A percentile compares a stretch with the other conserved stretches of the same genome.
These are phyloP conservation scores for Papilio elwesi DNA, from an alignment of 2,888 invertebrate species.

Conservation along the genomic window DNA sequence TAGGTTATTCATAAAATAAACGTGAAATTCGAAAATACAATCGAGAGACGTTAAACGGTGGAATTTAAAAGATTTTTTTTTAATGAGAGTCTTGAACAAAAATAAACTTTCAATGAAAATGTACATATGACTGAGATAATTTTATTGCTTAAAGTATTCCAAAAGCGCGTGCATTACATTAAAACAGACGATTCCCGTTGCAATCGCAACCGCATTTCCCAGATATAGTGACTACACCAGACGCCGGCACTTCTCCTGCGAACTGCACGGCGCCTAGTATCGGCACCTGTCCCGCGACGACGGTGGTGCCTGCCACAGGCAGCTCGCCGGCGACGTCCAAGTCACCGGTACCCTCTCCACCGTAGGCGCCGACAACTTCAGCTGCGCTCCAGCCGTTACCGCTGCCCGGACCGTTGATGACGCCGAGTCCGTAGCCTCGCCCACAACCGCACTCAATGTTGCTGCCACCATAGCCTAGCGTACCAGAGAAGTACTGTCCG, in stretches of 20 bases:
- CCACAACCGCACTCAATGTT: background rate
- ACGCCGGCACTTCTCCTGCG: conserved; percentile 46
- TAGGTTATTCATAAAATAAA: too few relatives aligned
- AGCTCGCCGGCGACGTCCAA: conserved; percentile 9
- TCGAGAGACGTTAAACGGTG: too few relatives aligned
- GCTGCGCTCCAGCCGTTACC: background rate
- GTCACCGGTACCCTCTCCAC: conserved; percentile 8
- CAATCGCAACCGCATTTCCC: conserved; percentile 49
- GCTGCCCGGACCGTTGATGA: background rate
- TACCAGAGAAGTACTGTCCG: background rate
- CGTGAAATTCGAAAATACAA: too few relatives aligned
- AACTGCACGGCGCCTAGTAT: conserved; percentile 2
- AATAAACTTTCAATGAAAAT: too few relatives aligned
- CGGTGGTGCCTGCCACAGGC: conserved; percentile 6
- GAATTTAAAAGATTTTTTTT: too few relatives aligned
- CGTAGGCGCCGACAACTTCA: conserved; percentile 5
- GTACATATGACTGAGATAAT: too few relatives aligned
- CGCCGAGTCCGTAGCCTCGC: background rate
- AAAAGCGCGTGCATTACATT: background rate
- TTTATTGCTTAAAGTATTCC: too few relatives aligned
- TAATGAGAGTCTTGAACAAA: too few relatives aligned
- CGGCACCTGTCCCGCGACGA: conserved; percentile 7
- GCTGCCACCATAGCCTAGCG: background rate
- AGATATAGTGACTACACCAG: conserved; percentile 48
- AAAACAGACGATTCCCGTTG: background rate